Conservation (phyloP, 2,797 vertebrate genomes). For the Dendrocincla tyrannina region DNA sequence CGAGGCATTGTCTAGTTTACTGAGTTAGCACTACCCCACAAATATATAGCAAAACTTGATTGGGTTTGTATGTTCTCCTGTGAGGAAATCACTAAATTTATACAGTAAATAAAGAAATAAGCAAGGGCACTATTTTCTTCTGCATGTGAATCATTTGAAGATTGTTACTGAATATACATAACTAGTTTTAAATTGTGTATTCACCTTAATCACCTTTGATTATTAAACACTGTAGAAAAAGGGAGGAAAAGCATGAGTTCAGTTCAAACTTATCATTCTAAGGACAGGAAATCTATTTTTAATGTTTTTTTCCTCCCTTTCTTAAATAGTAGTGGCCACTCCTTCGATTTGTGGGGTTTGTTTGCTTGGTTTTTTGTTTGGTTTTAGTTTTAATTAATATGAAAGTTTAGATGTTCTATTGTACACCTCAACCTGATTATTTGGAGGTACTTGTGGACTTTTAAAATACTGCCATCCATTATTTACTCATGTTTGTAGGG, state of each 20-base stretch:
- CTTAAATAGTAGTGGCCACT: not conserved
- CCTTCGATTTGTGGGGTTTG: not conserved
- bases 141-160: not conserved
- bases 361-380: not conserved
- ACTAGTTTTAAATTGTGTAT: not conserved
- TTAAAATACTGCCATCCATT: conserved; percentile 32
- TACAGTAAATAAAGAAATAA: not conserved
- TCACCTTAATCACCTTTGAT: not conserved
- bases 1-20: not conserved
- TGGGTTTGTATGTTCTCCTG: not conserved
- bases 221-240: not conserved
- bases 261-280: not conserved
- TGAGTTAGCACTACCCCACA: not conserved
- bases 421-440: not conserved
- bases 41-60: not conserved
- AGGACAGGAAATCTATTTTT: not conserved
- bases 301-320: not conserved
- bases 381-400: not conserved
- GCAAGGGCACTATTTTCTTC: not conserved
- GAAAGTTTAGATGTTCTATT: not conserved
- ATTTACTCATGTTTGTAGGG: conserved; percentile 74
- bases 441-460: conserved; percentile 29
- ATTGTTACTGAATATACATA: not conserved
- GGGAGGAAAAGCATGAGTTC: not conserved
- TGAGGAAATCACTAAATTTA: not conserved